A percentile compares a stretch with the other conserved stretches of the same genome.
phyloP scores from a whole-genome alignment of 2,888 invertebrate species.

The Eilema caniola region DNA sequence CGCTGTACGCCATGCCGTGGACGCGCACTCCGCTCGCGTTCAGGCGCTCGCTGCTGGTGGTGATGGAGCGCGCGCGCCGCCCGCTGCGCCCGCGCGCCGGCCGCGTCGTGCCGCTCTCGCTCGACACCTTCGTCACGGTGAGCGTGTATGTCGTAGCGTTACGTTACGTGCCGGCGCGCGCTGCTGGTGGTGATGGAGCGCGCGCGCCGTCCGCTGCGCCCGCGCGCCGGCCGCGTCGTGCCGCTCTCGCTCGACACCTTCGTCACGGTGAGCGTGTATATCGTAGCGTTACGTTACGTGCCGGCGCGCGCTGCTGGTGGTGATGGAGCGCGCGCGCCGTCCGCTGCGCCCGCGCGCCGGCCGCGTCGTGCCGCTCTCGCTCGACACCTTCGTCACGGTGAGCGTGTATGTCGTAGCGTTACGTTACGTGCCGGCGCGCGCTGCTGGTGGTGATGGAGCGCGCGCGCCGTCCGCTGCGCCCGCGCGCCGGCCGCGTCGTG shows the following conservation, averaged over 20 bases:
- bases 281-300: slow-evolving; percentile 36
- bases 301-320: slow-evolving; percentile 71
- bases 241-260: too few species aligned
- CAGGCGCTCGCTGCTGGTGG: slow-evolving; percentile 72
- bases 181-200: slow-evolving; percentile 50
- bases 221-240: too few species aligned
- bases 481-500: slow-evolving; percentile 80
- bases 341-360: slow-evolving; percentile 82
- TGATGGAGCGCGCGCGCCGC: slow-evolving; percentile 78
- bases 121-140: slow-evolving; percentile 83
- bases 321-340: slow-evolving; percentile 78
- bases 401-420: too few species aligned
- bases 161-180: slow-evolving; percentile 36
- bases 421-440: slow-evolving; percentile 58
- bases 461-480: slow-evolving; percentile 78
- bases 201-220: slow-evolving; percentile 38
- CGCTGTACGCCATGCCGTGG: slow-evolving; percentile 77
- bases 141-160: slow-evolving; percentile 6
- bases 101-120: slow-evolving; percentile 80
- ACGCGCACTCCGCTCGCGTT: slow-evolving; percentile 54
- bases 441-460: slow-evolving; percentile 80
- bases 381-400: slow-evolving; percentile 81
- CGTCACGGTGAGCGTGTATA: too few species aligned
- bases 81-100: slow-evolving; percentile 82
- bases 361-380: slow-evolving; percentile 80